Evolutionary conservation across 2,113 vertebrate genomes (phyloP).

Genomic region (Neogobius melanostomus): DNA sequence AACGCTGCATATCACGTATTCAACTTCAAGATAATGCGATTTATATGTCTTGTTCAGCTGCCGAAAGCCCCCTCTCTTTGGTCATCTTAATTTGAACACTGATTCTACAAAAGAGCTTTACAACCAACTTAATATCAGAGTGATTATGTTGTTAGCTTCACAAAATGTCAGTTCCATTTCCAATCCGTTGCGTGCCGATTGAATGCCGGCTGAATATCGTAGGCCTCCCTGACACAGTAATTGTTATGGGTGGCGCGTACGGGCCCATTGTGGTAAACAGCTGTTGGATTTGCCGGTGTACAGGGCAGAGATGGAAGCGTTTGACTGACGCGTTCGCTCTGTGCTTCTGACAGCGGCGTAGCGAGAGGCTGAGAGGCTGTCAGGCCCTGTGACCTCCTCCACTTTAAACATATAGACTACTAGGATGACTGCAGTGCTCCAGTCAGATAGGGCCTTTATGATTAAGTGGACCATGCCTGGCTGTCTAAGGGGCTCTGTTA

Average conservation of each 20-base stretch:
- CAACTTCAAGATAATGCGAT: background rate
- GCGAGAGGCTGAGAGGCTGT: constrained; percentile 49
- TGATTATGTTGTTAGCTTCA: constrained; percentile 4
- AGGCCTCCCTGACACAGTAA: background rate
- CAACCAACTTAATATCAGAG: constrained; percentile 19
- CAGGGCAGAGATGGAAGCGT: constrained; percentile 16
- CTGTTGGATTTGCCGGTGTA: constrained; percentile 28
- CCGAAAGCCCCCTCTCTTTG: background rate
- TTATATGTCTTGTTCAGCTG: background rate
- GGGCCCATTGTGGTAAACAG: constrained; percentile 13
- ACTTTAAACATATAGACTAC: constrained; percentile 26
- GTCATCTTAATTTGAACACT: background rate
- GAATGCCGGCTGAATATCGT: background rate
- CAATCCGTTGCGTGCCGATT: background rate
- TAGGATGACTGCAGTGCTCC: constrained; percentile 4
- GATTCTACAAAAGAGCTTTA: background rate
- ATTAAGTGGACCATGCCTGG: constrained; percentile 7
- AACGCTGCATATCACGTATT: background rate
- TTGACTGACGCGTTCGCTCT: constrained; percentile 49
- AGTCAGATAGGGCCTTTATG: background rate
- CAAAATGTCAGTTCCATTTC: constrained; percentile 28
- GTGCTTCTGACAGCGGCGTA: constrained; percentile 42
- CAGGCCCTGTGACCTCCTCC: constrained; percentile 33
- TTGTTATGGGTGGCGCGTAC: background rate
- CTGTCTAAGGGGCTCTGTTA: constrained; percentile 2